phyloP scores from a whole-genome alignment of 2,797 vertebrate genomes.

The Gymnopithys bicolor region DNA sequence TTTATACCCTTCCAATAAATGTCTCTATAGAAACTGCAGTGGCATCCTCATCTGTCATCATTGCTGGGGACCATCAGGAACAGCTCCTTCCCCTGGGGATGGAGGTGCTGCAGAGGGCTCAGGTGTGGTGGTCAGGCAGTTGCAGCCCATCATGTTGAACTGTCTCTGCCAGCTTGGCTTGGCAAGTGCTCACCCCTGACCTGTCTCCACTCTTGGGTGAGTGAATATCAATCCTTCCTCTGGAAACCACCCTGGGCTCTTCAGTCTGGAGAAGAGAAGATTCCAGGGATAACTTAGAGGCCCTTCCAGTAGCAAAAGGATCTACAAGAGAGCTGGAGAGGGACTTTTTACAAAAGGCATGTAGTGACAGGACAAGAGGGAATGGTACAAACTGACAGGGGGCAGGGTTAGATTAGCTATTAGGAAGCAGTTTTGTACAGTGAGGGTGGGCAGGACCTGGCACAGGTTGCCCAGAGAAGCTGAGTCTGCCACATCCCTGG shows the following conservation, averaged over 20 bases:
- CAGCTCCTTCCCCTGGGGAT: not conserved
- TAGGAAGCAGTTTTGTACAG: not conserved
- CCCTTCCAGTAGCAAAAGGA: not conserved
- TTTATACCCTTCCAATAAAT: constrained; percentile 42
- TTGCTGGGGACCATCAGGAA: not conserved
- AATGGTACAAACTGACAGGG: not conserved
- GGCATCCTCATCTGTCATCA: not conserved
- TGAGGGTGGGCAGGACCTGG: not conserved
- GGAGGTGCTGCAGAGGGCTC: not conserved
- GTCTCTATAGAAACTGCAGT: not conserved
- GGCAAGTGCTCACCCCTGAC: not conserved
- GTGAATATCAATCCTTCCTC: not conserved
- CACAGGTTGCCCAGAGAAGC: not conserved
- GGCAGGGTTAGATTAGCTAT: not conserved
- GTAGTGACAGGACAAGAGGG: not conserved
- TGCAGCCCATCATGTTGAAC: not conserved
- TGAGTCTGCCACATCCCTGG: not conserved
- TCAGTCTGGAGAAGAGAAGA: not conserved
- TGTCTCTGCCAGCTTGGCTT: not conserved
- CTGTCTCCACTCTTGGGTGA: fast-evolving
- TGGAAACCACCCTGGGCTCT: not conserved
- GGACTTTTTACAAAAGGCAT: not conserved
- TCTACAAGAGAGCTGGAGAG: not conserved
- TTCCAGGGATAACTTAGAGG: not conserved
- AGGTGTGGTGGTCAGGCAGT: not conserved